Evolutionary conservation across 2,797 vertebrate genomes (phyloP).

Genomic region (Sarcoramphus papa): DNA sequence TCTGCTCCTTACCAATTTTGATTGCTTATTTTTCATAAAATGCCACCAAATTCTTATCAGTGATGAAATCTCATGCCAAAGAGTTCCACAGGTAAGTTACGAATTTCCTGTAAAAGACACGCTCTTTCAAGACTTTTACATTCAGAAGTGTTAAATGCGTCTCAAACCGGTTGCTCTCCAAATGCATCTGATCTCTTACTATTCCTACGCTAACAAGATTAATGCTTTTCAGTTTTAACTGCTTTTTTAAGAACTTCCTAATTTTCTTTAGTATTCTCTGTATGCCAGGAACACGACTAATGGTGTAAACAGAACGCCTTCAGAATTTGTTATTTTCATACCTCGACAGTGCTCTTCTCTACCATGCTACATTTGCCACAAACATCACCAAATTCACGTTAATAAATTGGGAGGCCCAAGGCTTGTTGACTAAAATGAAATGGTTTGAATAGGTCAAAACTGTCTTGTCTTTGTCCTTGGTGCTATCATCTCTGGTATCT

Average conservation of each 20-base stretch:
- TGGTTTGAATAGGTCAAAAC: not conserved
- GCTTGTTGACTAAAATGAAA: not conserved
- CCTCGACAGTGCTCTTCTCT: not conserved
- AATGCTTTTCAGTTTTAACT: not conserved
- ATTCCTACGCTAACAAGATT: not conserved
- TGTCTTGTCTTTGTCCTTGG: not conserved
- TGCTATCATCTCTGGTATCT: not conserved
- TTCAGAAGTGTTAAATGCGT: not conserved
- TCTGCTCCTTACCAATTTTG: not conserved
- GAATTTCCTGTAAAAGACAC: not conserved
- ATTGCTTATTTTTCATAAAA: not conserved
- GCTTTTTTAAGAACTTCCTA: not conserved
- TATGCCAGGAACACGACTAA: not conserved
- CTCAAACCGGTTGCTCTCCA: not conserved
- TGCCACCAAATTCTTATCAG: not conserved
- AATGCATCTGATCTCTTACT: not conserved
- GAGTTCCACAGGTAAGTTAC: not conserved
- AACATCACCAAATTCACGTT: rapidly evolving
- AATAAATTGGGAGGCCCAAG: not conserved
- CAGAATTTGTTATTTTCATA: not conserved
- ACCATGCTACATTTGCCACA: not conserved
- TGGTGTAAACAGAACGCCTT: not conserved
- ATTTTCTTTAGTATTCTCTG: not conserved
- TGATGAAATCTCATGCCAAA: not conserved
- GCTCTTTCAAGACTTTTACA: not conserved